These are phyloP conservation scores for Myiotriccus ornatus DNA, from an alignment of 2,797 vertebrate genomes.

Conservation along the genomic window DNA sequence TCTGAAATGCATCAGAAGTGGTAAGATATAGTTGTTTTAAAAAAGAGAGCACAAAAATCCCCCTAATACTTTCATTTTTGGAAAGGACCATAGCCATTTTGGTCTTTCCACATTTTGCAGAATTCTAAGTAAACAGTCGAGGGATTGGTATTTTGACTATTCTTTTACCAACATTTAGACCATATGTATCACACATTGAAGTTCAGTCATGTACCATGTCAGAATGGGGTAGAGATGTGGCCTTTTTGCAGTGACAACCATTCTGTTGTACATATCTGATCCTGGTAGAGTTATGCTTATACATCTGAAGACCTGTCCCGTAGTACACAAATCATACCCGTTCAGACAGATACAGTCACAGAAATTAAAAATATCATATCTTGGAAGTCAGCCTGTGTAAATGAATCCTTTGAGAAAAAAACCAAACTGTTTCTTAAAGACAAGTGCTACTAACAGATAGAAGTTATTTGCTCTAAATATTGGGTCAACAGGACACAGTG, in stretches of 20 bases:
- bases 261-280: not conserved
- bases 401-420: not conserved
- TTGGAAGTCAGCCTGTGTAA: not conserved
- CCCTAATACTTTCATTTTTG: not conserved
- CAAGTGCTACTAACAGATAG: not conserved
- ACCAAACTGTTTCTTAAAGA: not conserved
- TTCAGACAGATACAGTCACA: not conserved
- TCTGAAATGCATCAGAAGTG: not conserved
- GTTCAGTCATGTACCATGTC: accelerated
- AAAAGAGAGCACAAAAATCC: not conserved
- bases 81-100: not conserved
- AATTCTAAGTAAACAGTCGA: not conserved
- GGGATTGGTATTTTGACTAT: not conserved
- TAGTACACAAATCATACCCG: not conserved
- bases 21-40: not conserved
- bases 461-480: conserved; percentile 39
- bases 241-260: not conserved
- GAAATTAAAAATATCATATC: not conserved
- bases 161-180: not conserved
- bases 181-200: not conserved
- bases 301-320: not conserved
- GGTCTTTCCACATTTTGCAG: accelerated
- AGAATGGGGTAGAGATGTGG: not conserved
- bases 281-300: not conserved
- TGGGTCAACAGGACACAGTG: conserved; percentile 39